Evolutionary conservation across 2,113 vertebrate genomes (phyloP).

Genomic region (Saccopteryx leptura): DNA sequence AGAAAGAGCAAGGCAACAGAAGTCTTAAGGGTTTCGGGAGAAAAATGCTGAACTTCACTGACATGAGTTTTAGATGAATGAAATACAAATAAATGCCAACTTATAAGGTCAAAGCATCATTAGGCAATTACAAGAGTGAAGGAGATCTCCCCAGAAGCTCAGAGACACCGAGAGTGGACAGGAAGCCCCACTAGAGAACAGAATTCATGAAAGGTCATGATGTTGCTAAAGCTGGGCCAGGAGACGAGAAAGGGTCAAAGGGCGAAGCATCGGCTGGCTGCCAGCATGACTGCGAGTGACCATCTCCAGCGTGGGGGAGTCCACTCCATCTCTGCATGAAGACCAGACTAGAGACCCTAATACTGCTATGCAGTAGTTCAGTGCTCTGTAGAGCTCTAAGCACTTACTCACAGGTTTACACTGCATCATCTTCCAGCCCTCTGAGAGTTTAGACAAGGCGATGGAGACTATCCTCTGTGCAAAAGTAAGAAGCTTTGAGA

Average conservation of each 20-base stretch:
- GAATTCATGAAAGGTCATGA: not conserved
- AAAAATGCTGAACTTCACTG: not conserved
- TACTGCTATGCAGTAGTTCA: not conserved
- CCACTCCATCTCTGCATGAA: accelerated
- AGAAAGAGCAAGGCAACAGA: not conserved
- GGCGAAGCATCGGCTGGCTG: not conserved
- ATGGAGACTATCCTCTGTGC: not conserved
- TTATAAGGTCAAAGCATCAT: not conserved
- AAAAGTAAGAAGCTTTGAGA: not conserved
- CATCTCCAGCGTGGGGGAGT: accelerated
- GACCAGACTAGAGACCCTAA: not conserved
- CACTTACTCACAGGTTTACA: not conserved
- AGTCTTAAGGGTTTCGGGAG: not conserved
- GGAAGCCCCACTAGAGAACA: not conserved
- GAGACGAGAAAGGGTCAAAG: not conserved
- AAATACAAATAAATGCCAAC: slow-evolving; percentile 7
- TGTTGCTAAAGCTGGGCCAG: not conserved
- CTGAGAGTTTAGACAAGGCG: not conserved
- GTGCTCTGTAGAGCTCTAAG: not conserved
- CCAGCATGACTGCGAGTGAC: accelerated
- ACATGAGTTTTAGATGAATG: slow-evolving; percentile 23
- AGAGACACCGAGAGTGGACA: not conserved
- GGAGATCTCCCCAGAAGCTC: not conserved
- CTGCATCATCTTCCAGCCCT: not conserved
- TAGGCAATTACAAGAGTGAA: not conserved